Conservation (phyloP, 2,113 vertebrate species). For the Oceanodroma tethys region DNA sequence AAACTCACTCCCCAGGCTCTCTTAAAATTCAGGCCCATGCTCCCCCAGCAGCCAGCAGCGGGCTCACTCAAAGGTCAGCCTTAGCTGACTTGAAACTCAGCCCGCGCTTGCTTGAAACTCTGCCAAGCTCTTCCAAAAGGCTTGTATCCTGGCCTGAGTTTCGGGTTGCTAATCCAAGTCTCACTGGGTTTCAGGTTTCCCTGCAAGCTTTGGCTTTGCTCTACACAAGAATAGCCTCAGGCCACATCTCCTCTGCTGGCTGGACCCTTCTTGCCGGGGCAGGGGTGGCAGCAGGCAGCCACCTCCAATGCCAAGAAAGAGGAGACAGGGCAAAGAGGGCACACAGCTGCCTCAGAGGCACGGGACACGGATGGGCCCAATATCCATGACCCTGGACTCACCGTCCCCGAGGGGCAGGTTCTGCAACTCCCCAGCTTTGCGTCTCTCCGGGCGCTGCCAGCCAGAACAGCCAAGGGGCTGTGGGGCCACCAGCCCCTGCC, state of each 20-base stretch:
- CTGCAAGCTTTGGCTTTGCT: background rate
- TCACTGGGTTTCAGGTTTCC: slow-evolving; percentile 34
- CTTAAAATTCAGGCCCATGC: slow-evolving; percentile 16
- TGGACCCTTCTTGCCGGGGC: background rate
- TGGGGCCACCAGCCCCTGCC: background rate
- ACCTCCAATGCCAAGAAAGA: background rate
- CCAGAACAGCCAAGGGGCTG: background rate
- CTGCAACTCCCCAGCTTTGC: background rate
- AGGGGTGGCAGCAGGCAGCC: background rate
- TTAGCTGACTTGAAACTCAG: slow-evolving; percentile 4
- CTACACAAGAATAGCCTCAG: background rate
- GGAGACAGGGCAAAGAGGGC: background rate
- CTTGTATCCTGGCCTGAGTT: slow-evolving; percentile 41
- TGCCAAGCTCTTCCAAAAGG: slow-evolving; percentile 41
- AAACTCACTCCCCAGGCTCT: background rate
- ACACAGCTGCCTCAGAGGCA: background rate
- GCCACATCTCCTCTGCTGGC: background rate
- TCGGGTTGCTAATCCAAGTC: slow-evolving; percentile 42
- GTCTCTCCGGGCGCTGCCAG: background rate
- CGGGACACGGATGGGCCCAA: background rate
- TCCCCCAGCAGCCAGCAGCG: background rate
- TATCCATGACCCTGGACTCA: background rate
- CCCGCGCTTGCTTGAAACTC: slow-evolving; percentile 4
- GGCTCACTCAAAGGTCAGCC: slow-evolving; percentile 58
- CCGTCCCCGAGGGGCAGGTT: background rate